Base-by-base conservation (phyloP, 2,888 invertebrate species). In the Sphecodes monilicornis region DNA sequence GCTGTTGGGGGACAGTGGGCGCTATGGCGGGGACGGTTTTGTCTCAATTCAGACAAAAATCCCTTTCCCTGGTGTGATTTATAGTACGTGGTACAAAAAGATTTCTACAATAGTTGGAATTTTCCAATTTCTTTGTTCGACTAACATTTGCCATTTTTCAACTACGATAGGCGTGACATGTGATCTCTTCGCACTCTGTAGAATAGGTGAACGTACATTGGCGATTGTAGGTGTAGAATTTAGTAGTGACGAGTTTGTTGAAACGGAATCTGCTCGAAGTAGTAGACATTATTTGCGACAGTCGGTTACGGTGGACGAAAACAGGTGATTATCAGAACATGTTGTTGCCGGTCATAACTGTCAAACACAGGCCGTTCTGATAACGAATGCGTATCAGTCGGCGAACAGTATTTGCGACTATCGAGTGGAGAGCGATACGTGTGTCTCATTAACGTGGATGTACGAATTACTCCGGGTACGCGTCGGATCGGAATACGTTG, bases 361-460 rank as follows among this genome's bases (percentile, higher is more conserved):
- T 68, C 68, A 39, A 36, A 39, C 39, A 68, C 39, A 36, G n/a
- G 11, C 39, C 32, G 66, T 11, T 1, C 39, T 68, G 68, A 68
- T 68, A 68, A 39, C 68, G 68, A 39, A 68, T n/a, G 68, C 39
- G 39, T 68, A 39, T 68, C 68, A 68, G 36, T 57, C 60, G 43
- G 32, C 32, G 64, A 71, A 80, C 89, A 10, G 79, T 84, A 86
- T 85, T 83, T 74, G 77, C 75, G 36, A 76, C 74, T 76, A 83
- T 81, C 77, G 74, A 39, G 60, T 39, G 80, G 32, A 54, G 75
- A 43, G 54, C 54, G 77, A 64, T 82, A 76, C 82, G 80, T 68
- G 77, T 78, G 87, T 89, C 82, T 89, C 88, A 87, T 89, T 89
- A 85, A 76, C 80, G 76, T 68, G 68, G 39, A 76, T 75, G 82